Conservation (phyloP, 1,140 invertebrate genomes). For the Drosophila guanche region DNA sequence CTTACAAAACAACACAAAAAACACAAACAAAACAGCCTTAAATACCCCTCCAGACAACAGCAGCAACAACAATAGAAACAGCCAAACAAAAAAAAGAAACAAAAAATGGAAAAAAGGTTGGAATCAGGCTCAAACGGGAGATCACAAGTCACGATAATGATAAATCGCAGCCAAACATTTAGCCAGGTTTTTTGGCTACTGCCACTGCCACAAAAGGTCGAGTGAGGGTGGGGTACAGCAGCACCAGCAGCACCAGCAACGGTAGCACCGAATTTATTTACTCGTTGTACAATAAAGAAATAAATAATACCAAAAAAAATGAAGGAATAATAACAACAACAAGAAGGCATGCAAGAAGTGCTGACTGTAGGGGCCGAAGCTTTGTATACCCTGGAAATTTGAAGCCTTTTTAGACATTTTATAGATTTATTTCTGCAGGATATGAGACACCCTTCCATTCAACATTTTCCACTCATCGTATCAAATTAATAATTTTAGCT, state of each 20-base stretch:
- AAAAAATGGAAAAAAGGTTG: conserved; percentile 23
- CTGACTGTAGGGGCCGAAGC: too few relatives aligned
- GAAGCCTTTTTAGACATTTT: too few relatives aligned
- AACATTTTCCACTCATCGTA: too few relatives aligned
- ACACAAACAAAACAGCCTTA: conserved; percentile 35
- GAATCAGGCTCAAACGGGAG: conserved; percentile 56
- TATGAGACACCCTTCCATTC: too few relatives aligned
- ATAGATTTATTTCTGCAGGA: too few relatives aligned
- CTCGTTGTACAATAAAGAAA: conserved; percentile 81
- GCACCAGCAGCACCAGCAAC: conserved; percentile 33
- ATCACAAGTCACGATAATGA: conserved; percentile 83
- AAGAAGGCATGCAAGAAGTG: too few relatives aligned
- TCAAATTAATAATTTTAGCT: too few relatives aligned
- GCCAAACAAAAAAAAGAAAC: conserved; percentile 45
- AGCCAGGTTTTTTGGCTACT: conserved; percentile 48
- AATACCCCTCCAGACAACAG: conserved; percentile 48
- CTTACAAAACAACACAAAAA: conserved; percentile 48
- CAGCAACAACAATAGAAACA: conserved; percentile 47
- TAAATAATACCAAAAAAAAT: conserved; percentile 66
- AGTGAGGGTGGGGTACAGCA: conserved; percentile 77
- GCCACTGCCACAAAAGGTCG: conserved; percentile 79
- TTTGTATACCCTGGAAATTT: background rate
- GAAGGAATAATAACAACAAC: background rate
- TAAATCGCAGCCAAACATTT: conserved; percentile 82
- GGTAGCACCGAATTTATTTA: conserved; percentile 78